Evolutionary conservation across 2,888 invertebrate genomes (phyloP).

Genomic region (Rutpela maculata): DNA sequence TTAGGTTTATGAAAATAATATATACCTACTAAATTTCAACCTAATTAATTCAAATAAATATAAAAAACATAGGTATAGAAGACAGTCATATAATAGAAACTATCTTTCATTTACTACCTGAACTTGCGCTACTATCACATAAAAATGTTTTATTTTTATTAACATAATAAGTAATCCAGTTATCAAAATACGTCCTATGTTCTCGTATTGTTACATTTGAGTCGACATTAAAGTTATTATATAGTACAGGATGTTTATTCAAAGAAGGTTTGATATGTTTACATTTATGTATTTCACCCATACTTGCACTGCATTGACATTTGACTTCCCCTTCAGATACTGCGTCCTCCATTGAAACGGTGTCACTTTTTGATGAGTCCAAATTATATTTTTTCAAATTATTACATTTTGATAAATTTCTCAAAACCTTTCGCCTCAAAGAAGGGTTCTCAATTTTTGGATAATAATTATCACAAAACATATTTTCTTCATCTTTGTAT

Average conservation of each 20-base stretch:
- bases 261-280: constrained; percentile 17
- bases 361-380: constrained; percentile 50
- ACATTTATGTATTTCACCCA: constrained; percentile 67
- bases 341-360: constrained; percentile 46
- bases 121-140: constrained; percentile 51
- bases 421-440: constrained; percentile 13
- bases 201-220: constrained; percentile 47
- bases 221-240: constrained; percentile 35
- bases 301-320: constrained; percentile 61
- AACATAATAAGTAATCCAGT: constrained; percentile 67
- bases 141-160: constrained; percentile 40
- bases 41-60: not conserved
- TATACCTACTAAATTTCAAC: not conserved
- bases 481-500: constrained; percentile 57
- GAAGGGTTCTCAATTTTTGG: constrained; percentile 2
- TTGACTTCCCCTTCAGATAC: constrained; percentile 65
- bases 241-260: not conserved
- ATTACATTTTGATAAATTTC: constrained; percentile 11
- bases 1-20: not conserved
- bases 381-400: constrained; percentile 12
- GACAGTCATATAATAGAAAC: not conserved
- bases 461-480: constrained; percentile 48
- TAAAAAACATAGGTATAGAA: not conserved
- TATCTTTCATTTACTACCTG: constrained; percentile 23
- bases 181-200: constrained; percentile 63